Conservation (phyloP, 2,888 invertebrate genomes). For the Hydropsyche betteni region DNA sequence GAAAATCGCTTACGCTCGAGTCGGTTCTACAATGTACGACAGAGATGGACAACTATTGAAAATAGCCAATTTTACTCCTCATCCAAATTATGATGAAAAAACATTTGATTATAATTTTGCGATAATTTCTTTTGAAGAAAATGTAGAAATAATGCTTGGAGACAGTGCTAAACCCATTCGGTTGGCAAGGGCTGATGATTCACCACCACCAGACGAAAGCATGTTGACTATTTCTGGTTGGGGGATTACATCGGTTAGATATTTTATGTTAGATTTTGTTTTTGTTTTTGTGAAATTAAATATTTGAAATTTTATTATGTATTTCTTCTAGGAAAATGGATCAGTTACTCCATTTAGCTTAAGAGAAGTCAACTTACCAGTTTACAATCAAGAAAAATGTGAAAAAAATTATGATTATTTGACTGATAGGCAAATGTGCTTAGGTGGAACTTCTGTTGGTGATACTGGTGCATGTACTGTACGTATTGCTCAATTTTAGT, state of each 20-base stretch:
- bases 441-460: slow-evolving; percentile 43
- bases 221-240: slow-evolving; percentile 47
- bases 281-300: slow-evolving; percentile 4
- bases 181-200: slow-evolving; percentile 21
- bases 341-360: slow-evolving; percentile 21
- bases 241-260: slow-evolving; percentile 43
- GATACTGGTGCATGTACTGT: slow-evolving; percentile 45
- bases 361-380: slow-evolving; percentile 44
- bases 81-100: slow-evolving; percentile 53
- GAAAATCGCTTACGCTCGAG: not conserved
- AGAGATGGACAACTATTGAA: slow-evolving; percentile 54
- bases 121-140: slow-evolving; percentile 36
- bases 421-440: slow-evolving; percentile 43
- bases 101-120: slow-evolving; percentile 55
- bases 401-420: slow-evolving; percentile 35
- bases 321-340: slow-evolving; percentile 32
- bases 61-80: slow-evolving; percentile 52
- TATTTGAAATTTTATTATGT: slow-evolving; percentile 2
- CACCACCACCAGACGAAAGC: slow-evolving; percentile 40
- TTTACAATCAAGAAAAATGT: slow-evolving; percentile 39
- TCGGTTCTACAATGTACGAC: slow-evolving; percentile 53
- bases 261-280: not conserved
- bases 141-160: slow-evolving; percentile 40
- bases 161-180: slow-evolving; percentile 17
- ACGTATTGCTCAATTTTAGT: slow-evolving; percentile 11